A percentile compares a stretch with the other conserved stretches of the same genome.
These are phyloP conservation scores for Enteromius afrohamiltoni DNA, from an alignment of 2,797 vertebrate genomes.

Conservation along the genomic window DNA sequence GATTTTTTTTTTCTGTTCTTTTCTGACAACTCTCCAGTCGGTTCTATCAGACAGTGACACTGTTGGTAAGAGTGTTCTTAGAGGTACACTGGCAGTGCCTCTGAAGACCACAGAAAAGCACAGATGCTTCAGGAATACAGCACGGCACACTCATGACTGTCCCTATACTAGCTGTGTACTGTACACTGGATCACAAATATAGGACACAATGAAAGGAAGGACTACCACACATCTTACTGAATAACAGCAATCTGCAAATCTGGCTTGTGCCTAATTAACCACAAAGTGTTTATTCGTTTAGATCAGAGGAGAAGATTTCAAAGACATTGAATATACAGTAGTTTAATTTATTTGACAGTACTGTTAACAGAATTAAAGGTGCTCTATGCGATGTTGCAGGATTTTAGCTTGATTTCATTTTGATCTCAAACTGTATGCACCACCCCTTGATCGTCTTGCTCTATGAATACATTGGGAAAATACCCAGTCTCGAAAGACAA, in stretches of 20 bases:
- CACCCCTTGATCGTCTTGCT: no score
- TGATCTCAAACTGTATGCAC: no score
- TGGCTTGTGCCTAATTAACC: neutral
- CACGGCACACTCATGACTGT: neutral
- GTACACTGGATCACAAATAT: neutral
- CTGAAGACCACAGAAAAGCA: slow-evolving; percentile 19
- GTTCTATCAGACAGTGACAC: slow-evolving; percentile 16
- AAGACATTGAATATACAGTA: neutral
- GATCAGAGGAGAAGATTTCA: no score
- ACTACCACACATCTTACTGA: neutral
- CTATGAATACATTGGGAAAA: no score
- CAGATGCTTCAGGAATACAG: slow-evolving; percentile 4
- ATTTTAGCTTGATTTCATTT: no score
- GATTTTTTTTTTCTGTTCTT: slow-evolving; percentile 14
- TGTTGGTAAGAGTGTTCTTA: neutral
- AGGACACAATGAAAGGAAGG: neutral
- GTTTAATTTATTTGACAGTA: neutral
- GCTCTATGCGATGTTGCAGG: no score
- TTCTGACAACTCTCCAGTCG: slow-evolving; percentile 21
- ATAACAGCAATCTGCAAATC: neutral
- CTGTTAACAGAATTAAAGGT: no score
- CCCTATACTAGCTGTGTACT: neutral
- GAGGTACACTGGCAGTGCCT: slow-evolving; percentile 13
- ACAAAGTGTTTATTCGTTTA: no score
- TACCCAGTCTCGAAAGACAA: no score